Conservation (phyloP, 2,113 vertebrate genomes). For the Labrus mixtus region DNA sequence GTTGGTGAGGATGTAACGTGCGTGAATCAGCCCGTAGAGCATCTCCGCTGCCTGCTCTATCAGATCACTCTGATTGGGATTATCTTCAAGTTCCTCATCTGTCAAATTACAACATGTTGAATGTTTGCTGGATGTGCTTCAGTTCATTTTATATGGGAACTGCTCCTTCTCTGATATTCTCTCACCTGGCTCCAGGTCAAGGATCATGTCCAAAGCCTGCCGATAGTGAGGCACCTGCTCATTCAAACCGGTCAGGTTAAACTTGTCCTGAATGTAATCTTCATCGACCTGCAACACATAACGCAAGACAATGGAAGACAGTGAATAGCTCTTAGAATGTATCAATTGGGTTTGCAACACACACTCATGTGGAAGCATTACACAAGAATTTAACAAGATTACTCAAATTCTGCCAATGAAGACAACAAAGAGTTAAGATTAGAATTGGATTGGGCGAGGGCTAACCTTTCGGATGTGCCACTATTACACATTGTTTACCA, state of each 20-base stretch:
- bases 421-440: constrained; percentile 41
- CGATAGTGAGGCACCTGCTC: constrained; percentile 95
- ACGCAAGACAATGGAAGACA: not conserved
- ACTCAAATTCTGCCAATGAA: constrained; percentile 31
- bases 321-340: constrained; percentile 13
- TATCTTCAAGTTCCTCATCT: constrained; percentile 95
- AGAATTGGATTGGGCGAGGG: constrained; percentile 27
- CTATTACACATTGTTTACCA: not conserved
- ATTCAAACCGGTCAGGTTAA: constrained; percentile 93
- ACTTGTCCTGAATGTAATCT: constrained; percentile 95
- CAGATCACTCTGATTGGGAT: constrained; percentile 94
- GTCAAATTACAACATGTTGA: constrained; percentile 25
- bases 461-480: not conserved
- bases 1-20: constrained; percentile 95
- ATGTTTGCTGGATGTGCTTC: not conserved
- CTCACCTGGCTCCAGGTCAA: constrained; percentile 92
- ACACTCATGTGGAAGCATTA: constrained; percentile 25
- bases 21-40: constrained; percentile 94
- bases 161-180: constrained; percentile 26
- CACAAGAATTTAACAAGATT: constrained; percentile 56
- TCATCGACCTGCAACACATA: constrained; percentile 88
- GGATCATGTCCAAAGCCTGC: constrained; percentile 94
- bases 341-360: constrained; percentile 14
- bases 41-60: constrained; percentile 96
- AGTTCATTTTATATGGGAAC: not conserved